phyloP scores from a whole-genome alignment of 2,113 vertebrate genomes.

The Sylvia atricapilla region DNA sequence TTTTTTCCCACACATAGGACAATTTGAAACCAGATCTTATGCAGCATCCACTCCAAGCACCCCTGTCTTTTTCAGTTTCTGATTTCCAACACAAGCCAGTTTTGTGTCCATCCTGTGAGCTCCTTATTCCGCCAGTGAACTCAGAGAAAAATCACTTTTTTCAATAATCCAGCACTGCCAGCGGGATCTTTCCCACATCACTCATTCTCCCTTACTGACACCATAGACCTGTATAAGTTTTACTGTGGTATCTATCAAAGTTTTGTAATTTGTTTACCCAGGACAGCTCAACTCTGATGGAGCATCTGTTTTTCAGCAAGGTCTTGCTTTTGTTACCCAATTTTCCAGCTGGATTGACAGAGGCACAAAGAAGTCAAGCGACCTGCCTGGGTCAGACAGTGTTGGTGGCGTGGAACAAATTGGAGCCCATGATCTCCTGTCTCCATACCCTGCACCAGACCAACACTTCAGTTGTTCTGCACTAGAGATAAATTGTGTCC shows the following conservation, averaged over 20 bases:
- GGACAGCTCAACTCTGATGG: conserved; percentile 51
- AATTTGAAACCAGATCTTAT: not conserved
- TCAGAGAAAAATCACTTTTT: not conserved
- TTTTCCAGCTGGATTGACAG: conserved; percentile 72
- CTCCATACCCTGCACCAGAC: not conserved
- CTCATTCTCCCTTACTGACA: not conserved
- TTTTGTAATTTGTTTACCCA: conserved; percentile 54
- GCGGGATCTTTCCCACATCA: not conserved
- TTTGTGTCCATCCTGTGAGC: not conserved
- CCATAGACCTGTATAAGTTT: not conserved
- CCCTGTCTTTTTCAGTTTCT: not conserved
- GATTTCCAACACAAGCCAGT: not conserved
- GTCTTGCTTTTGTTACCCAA: conserved; percentile 66
- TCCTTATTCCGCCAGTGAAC: not conserved
- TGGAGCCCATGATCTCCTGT: conserved; percentile 7
- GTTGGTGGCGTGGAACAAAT: conserved; percentile 62
- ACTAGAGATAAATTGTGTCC: conserved; percentile 5
- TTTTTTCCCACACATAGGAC: not conserved
- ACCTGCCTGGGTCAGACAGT: conserved; percentile 39
- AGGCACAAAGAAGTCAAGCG: conserved; percentile 66
- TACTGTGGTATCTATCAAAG: conserved; percentile 10
- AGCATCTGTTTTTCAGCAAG: conserved; percentile 60
- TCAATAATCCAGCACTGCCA: not conserved
- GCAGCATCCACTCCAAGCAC: not conserved
- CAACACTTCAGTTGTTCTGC: not conserved